These are phyloP conservation scores for Perccottus glenii DNA, from an alignment of 2,113 vertebrate species.

Conservation along the genomic window DNA sequence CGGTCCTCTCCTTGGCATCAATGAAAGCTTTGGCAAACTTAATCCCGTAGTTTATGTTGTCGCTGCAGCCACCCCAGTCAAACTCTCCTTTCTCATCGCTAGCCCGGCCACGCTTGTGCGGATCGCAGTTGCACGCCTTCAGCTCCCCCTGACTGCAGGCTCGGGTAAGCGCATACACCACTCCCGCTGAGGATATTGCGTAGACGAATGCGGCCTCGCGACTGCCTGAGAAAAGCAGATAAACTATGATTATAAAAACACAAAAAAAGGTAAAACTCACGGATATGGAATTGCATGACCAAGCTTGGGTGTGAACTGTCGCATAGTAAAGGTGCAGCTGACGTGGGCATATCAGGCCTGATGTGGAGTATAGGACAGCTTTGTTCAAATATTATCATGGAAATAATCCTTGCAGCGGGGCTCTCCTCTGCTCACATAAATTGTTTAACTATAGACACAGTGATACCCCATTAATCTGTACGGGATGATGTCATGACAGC, in stretches of 20 bases:
- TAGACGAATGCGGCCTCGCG: constrained; percentile 97
- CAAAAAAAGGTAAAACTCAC: constrained; percentile 21
- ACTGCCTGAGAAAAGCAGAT: constrained; percentile 81
- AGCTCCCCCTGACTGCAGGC: constrained; percentile 97
- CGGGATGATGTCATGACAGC: constrained; percentile 69
- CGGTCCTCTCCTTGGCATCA: constrained; percentile 94
- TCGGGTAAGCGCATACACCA: constrained; percentile 94
- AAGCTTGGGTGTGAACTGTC: constrained; percentile 40
- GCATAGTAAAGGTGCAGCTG: constrained; percentile 57
- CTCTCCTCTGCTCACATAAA: constrained; percentile 74
- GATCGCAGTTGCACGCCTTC: constrained; percentile 92
- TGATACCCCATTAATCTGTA: constrained; percentile 74
- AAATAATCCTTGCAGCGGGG: constrained; percentile 71
- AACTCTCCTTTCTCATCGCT: constrained; percentile 90
- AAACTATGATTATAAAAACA: constrained; percentile 7
- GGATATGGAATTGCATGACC: constrained; percentile 29
- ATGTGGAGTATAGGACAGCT: constrained; percentile 61
- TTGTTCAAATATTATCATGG: constrained; percentile 80
- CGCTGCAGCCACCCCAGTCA: constrained; percentile 97
- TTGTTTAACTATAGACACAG: constrained; percentile 76
- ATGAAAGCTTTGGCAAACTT: constrained; percentile 95
- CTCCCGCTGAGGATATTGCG: constrained; percentile 95
- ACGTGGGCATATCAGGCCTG: constrained; percentile 56
- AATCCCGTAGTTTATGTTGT: constrained; percentile 96
- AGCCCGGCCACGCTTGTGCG: constrained; percentile 87